phyloP scores from a whole-genome alignment of 1,140 invertebrate genomes.

The Atta colombica region DNA sequence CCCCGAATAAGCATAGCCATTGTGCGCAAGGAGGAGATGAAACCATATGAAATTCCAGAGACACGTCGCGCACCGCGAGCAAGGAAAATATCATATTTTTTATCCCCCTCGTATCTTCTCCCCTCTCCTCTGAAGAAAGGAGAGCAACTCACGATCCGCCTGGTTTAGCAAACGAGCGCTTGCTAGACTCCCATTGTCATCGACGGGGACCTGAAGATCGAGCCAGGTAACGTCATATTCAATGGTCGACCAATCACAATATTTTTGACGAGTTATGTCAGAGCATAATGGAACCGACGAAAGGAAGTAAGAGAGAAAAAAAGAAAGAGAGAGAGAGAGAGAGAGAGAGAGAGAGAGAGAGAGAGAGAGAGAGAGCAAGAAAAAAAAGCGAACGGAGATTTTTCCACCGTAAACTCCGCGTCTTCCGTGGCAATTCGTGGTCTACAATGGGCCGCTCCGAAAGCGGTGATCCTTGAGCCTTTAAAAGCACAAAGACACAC shows the following conservation, averaged over 20 bases:
- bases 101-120: conserved; percentile 34
- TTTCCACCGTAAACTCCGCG: conserved; percentile 65
- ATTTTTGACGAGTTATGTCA: conserved; percentile 87
- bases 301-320: conserved; percentile 11
- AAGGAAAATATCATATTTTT: conserved; percentile 76
- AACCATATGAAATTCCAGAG: conserved; percentile 70
- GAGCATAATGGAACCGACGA: conserved; percentile 79
- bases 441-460: conserved; percentile 80
- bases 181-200: conserved; percentile 69
- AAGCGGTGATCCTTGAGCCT: conserved; percentile 77
- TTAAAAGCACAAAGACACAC: conserved; percentile 84
- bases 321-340: not conserved
- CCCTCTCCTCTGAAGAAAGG: not conserved
- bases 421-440: conserved; percentile 80
- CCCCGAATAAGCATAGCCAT: conserved; percentile 31
- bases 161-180: conserved; percentile 63
- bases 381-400: conserved; percentile 25
- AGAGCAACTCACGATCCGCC: conserved; percentile 45
- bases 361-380: not conserved
- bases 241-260: conserved; percentile 85
- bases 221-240: conserved; percentile 84
- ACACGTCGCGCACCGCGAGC: conserved; percentile 70
- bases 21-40: conserved; percentile 40
- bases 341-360: not conserved
- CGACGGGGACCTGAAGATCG: conserved; percentile 53